These are phyloP conservation scores for Oreortyx pictus DNA, from an alignment of 2,797 vertebrate species.

Conservation along the genomic window DNA sequence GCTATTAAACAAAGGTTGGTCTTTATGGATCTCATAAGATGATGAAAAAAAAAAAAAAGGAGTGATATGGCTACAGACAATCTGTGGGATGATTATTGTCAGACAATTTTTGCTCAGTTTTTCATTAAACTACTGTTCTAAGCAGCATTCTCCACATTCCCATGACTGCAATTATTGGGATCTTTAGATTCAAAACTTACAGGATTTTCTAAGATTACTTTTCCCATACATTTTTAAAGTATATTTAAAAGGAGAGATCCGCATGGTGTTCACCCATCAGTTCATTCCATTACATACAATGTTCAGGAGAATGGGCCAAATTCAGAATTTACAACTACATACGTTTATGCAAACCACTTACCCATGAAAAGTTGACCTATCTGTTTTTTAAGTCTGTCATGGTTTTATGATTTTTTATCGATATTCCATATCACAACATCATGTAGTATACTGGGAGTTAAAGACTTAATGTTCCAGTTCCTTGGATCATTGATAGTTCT, in stretches of 20 bases:
- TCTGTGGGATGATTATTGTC: constrained; percentile 25
- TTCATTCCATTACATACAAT: neutral
- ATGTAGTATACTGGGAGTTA: too few relatives aligned
- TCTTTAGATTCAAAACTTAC: neutral
- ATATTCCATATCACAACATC: too few relatives aligned
- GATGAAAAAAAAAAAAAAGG: neutral
- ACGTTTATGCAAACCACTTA: neutral
- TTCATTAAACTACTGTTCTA: constrained; percentile 32
- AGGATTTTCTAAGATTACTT: neutral
- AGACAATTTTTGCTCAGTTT: neutral
- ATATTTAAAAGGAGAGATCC: neutral
- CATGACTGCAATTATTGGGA: neutral
- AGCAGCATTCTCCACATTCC: neutral
- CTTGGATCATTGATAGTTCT: too few relatives aligned
- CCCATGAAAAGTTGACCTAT: neutral
- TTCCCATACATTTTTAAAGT: neutral
- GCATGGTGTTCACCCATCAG: neutral
- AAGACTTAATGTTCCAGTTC: too few relatives aligned
- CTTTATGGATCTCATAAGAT: constrained; percentile 67
- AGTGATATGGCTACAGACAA: neutral
- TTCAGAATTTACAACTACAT: neutral
- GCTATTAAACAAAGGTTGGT: constrained; percentile 74
- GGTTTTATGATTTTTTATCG: too few relatives aligned
- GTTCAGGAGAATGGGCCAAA: neutral
- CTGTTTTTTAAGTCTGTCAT: neutral